Base-by-base conservation (phyloP, 1,140 invertebrate species). In the Diplogasteroides magnus region DNA sequence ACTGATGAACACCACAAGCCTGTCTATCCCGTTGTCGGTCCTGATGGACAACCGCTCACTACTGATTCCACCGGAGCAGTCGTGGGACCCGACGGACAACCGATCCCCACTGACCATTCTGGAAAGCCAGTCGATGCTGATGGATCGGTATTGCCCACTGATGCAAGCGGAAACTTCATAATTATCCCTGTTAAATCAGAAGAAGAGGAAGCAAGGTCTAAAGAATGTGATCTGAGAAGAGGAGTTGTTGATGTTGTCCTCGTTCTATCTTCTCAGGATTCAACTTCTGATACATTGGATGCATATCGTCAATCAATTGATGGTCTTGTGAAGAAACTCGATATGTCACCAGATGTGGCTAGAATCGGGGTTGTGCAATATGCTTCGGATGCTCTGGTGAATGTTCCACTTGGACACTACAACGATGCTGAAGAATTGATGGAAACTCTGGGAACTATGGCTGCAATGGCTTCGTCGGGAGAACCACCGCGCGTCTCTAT, bases 401-500 rank as follows among this genome's bases (percentile, higher is more conserved):
- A 77, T 55, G 67, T 78, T 19, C 68, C 69, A 31, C 69, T 79
- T 13, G 77, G 77, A 58, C 75, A 77, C 23, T 79, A 79, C 64
- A 73, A 79, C 37, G 77, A 79, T 31, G 74, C 72, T 29, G 6
- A 62, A 25, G 69, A 76, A 57, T 28, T 77, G 13, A 61, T 29
- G 11, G 29, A 32, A 11, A 60, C 70, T n/a, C 31, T 75, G 1
- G 61, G 31, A 26, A 32, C 31, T 13, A 31, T 67, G n/a, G 27
- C 59, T 14, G 23, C 63, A n/a, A 57, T 57, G 27, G 55, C 75
- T 69, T 58, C 28, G 6, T 26, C 71, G 25, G 73, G 69, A 62
- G 59, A 55, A 57, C 72, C 76, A 14, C 67, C 76, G 37, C 19
- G 69, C 28, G 26, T 64, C 14, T 59, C 67, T 2, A 48, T 67